Percentiles rank a stretch among this genome's conserved stretches.
Conservation (phyloP, 2,797 vertebrate species). For the Lophius americanus region DNA sequence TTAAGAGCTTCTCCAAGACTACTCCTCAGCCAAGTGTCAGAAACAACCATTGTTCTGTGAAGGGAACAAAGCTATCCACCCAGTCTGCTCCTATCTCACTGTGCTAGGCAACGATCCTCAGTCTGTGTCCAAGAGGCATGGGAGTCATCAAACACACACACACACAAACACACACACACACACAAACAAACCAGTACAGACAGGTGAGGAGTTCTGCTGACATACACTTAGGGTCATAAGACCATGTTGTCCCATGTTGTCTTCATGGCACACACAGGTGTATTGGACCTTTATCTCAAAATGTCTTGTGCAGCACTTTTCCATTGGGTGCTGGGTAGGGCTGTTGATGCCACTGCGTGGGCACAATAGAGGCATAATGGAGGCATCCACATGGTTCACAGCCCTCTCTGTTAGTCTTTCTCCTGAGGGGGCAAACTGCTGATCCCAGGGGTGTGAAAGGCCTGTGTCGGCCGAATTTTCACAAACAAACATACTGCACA, state of each 20-base stretch:
- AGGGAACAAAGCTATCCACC: slow-evolving; percentile 52
- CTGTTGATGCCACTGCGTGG: slow-evolving; percentile 68
- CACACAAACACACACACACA: slow-evolving; percentile 9
- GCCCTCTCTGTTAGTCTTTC: slow-evolving; percentile 52
- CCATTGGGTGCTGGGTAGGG: slow-evolving; percentile 46
- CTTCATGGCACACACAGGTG: slow-evolving; percentile 47
- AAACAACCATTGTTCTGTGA: slow-evolving; percentile 46
- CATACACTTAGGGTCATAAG: slow-evolving; percentile 16
- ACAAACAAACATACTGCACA: slow-evolving; percentile 68
- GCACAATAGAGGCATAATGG: slow-evolving; percentile 75
- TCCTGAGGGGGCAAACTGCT: slow-evolving; percentile 79
- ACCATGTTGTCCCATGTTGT: slow-evolving; percentile 31
- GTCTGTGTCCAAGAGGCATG: slow-evolving; percentile 25
- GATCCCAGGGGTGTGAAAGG: slow-evolving; percentile 74
- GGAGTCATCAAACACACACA: slow-evolving; percentile 15
- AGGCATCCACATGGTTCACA: slow-evolving; percentile 62
- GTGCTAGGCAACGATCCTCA: slow-evolving; percentile 56
- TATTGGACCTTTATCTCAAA: slow-evolving; percentile 67
- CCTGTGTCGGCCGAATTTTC: slow-evolving; percentile 70
- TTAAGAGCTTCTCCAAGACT: slow-evolving; percentile 33
- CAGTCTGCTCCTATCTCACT: slow-evolving; percentile 62
- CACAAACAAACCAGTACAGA: background rate
- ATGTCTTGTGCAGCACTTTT: slow-evolving; percentile 78
- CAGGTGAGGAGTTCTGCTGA: slow-evolving; percentile 28
- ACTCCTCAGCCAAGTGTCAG: slow-evolving; percentile 53